Base-by-base conservation (phyloP, 2,888 invertebrate genomes). In the Agrotis ipsilon region DNA sequence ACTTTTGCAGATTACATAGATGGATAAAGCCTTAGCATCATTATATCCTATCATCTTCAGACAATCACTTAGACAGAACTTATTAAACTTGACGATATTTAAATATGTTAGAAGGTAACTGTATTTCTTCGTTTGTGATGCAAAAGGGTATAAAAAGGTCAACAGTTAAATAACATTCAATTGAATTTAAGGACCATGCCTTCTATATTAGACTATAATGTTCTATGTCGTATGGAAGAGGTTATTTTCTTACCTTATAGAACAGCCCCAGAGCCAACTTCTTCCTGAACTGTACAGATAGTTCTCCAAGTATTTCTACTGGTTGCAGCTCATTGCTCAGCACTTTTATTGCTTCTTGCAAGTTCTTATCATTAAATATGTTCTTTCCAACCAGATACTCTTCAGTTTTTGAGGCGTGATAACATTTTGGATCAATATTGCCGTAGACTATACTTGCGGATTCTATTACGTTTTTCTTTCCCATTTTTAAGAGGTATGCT, bases 241-340 rank as follows among this genome's bases (percentile, higher is more conserved):
- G 43, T 24, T 13, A 45, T 49, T 46, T 14, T 1, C 62, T 87
- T 90, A 97, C 98, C 97, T 98, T 98, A 90, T 98, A 99, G 85
- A 98, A 97, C 2, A 99, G 93, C 19, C 97, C 96, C 68, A 97
- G 94, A 0, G 98, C 98, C 39, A 98, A 91, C 59, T 97, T 96
- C 86, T 97, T 97, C 27, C 98, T 96, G 83, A 97, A 98, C 58
- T 96, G 96, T 0, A 97, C 97, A 0, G 97, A 96, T 0, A 97
- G 97, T 86, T 98, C 97, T 0, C 98, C 97, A 1, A 97, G 96
- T 49, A 96, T 94, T 49, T 96, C 91, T 71, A 97, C 97, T 0
- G 98, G 97, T 5, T 93, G 84, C 0, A 98, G 81, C 90, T 98
- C 98, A 0, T 88, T 80, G 5, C 93, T 90, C 60, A 98, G 89